Percentiles rank a stretch among this genome's conserved stretches.
Evolutionary conservation across 2,113 vertebrate genomes (phyloP).

Genomic region (Porphyrio hochstetteri): DNA sequence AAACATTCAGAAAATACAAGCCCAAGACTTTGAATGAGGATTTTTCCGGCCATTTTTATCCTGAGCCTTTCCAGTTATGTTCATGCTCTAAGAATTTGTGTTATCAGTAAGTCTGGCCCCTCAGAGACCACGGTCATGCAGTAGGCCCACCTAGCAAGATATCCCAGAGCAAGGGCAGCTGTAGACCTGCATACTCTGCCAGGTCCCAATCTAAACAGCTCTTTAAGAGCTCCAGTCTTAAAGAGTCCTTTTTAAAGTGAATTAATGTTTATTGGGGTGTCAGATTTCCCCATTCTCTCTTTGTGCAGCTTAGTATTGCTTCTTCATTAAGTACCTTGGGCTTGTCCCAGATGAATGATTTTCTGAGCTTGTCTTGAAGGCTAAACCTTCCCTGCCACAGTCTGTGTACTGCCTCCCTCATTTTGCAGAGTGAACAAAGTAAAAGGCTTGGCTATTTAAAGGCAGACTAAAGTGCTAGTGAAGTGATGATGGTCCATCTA

Average conservation of each 20-base stretch:
- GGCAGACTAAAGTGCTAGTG: neutral
- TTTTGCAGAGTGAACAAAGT: neutral
- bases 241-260: neutral
- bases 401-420: neutral
- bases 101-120: neutral
- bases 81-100: neutral
- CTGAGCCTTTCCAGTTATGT: neutral
- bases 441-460: neutral
- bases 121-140: neutral
- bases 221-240: neutral
- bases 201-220: neutral
- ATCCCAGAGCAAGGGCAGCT: neutral
- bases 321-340: neutral
- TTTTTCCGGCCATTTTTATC: neutral
- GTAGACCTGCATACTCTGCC: neutral
- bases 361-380: neutral
- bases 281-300: neutral
- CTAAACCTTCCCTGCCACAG: neutral
- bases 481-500: neutral
- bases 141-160: neutral
- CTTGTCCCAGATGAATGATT: neutral
- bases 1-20: neutral
- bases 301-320: neutral
- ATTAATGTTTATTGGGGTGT: neutral
- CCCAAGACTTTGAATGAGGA: neutral